Evolutionary conservation across 2,797 vertebrate genomes (phyloP).

Genomic region (Cyclopterus lumpus): DNA sequence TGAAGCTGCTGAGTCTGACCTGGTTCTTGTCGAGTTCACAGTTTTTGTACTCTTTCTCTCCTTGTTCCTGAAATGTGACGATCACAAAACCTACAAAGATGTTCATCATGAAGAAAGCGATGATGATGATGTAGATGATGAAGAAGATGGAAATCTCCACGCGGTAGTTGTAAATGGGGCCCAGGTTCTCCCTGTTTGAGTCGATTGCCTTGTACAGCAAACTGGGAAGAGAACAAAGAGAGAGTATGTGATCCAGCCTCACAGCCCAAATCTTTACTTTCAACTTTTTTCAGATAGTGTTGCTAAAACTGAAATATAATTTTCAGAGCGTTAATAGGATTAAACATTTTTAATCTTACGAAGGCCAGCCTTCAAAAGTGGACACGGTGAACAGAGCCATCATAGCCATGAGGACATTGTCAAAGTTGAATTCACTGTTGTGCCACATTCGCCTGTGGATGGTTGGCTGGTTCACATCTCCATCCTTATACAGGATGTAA

Average conservation of each 20-base stretch:
- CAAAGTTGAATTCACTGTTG: conserved; percentile 99
- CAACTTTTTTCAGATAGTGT: background rate
- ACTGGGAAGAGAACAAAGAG: conserved; percentile 74
- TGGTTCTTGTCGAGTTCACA: conserved; percentile 99
- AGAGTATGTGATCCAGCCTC: background rate
- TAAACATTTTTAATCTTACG: conserved; percentile 85
- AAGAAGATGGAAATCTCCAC: conserved; percentile 99
- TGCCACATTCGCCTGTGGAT: conserved; percentile 94
- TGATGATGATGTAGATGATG: conserved; percentile 99
- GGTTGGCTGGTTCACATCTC: conserved; percentile 93
- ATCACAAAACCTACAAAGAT: conserved; percentile 99
- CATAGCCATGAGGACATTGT: conserved; percentile 98
- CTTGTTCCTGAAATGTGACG: conserved; percentile 99
- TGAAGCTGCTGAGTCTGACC: conserved; percentile 81
- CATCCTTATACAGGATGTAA: conserved; percentile 97
- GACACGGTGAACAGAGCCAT: conserved; percentile 99
- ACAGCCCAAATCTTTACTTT: background rate
- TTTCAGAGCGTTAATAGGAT: conserved; percentile 2
- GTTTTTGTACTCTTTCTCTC: conserved; percentile 99
- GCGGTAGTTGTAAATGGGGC: conserved; percentile 97
- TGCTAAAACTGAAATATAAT: background rate
- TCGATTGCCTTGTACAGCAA: conserved; percentile 98
- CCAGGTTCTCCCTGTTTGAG: conserved; percentile 95
- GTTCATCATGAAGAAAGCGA: conserved; percentile 99
- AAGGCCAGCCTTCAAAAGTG: conserved; percentile 99